These are phyloP conservation scores for Fragum fragum DNA, from an alignment of 2,888 invertebrate genomes.

Conservation along the genomic window DNA sequence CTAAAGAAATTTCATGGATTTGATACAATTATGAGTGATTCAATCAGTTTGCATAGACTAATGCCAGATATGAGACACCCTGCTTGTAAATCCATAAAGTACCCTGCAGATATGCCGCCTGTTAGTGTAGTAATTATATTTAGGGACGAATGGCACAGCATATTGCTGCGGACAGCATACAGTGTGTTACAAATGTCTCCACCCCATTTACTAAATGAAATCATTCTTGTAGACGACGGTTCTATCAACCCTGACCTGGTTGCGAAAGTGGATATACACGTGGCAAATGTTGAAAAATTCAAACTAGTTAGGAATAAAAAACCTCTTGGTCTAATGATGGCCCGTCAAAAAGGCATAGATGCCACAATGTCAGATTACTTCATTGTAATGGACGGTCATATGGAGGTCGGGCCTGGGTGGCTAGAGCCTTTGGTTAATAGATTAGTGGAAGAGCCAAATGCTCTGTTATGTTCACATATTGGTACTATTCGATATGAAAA, in stretches of 20 bases:
- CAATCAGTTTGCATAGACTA: conserved; percentile 37
- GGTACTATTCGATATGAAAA: conserved; percentile 53
- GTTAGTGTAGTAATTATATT: conserved; percentile 62
- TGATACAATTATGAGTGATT: conserved; percentile 48
- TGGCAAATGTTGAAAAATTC: conserved; percentile 48
- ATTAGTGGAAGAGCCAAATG: conserved; percentile 60
- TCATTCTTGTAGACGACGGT: conserved; percentile 69
- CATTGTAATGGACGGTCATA: conserved; percentile 67
- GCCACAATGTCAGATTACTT: conserved; percentile 50
- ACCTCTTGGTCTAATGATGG: conserved; percentile 62
- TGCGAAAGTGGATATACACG: conserved; percentile 44
- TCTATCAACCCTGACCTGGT: conserved; percentile 39
- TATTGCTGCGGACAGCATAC: conserved; percentile 61
- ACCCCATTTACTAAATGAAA: conserved; percentile 51
- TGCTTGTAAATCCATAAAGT: conserved; percentile 35
- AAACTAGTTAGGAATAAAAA: conserved; percentile 46
- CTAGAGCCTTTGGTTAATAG: conserved; percentile 65
- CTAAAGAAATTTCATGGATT: conserved; percentile 35
- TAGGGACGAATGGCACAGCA: conserved; percentile 62
- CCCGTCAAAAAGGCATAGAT: conserved; percentile 66
- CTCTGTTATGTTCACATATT: conserved; percentile 60
- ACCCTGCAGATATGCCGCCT: conserved; percentile 37
- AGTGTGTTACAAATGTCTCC: conserved; percentile 63
- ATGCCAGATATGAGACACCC: conserved; percentile 42
- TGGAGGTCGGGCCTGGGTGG: conserved; percentile 67